Conservation (phyloP, 2,113 vertebrate species). For the Nothocercus nigrocapillus region DNA sequence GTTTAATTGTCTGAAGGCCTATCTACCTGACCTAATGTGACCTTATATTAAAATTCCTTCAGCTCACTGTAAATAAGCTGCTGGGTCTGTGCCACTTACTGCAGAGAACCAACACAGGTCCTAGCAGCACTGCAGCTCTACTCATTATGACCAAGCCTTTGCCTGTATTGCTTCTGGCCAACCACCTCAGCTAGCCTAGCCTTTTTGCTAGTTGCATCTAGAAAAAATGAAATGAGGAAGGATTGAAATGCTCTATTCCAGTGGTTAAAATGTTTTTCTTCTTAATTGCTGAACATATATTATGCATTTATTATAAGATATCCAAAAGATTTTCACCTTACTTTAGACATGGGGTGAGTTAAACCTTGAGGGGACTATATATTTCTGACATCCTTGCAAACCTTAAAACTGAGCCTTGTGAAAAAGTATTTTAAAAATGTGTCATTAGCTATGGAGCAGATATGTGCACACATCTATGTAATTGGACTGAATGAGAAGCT, state of each 20-base stretch:
- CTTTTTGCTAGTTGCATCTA: not conserved
- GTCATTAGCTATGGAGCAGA: not conserved
- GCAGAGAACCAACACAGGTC: not conserved
- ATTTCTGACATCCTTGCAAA: not conserved
- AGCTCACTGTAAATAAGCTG: not conserved
- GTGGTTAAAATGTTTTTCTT: not conserved
- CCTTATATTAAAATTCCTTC: not conserved
- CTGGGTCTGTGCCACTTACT: not conserved
- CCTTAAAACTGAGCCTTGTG: not conserved
- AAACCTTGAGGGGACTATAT: not conserved
- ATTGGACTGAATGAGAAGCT: conserved; percentile 18
- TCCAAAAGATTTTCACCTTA: not conserved
- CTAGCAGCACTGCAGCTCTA: not conserved
- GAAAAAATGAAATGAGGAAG: not conserved
- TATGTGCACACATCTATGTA: not conserved
- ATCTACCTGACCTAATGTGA: not conserved
- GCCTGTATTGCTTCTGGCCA: not conserved
- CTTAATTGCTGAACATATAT: not conserved
- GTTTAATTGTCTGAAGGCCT: not conserved
- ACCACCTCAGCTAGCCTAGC: not conserved
- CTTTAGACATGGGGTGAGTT: not conserved
- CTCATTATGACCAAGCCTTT: not conserved
- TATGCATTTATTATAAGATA: not conserved
- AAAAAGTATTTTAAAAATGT: not conserved
- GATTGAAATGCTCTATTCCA: not conserved